Base-by-base conservation (phyloP, 2,113 vertebrate genomes). In the Romanogobio albipinnatus region DNA sequence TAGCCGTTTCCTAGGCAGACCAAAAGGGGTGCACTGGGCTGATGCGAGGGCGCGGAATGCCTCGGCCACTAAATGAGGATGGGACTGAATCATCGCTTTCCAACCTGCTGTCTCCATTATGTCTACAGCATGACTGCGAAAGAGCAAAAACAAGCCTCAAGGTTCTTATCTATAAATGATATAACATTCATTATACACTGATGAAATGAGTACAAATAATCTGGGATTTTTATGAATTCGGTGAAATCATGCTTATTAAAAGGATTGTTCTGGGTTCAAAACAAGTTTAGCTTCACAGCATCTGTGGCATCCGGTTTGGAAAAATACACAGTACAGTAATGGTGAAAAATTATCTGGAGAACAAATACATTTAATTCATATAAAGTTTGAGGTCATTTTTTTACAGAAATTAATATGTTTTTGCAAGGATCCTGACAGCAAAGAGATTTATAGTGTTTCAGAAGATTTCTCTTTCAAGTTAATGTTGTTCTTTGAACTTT, bases 41-140 rank as follows among this genome's bases (percentile, higher is more conserved):
- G 96, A 97, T 70, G 96, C 96, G 91, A 97, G 88, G 2, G 96
- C 96, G 86, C 96, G 96, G 74, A 96, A 97, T 0, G 96, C 96
- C 90, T 97, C 96, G 1, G 96, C 96, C 92, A 97, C 96, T 91
- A 97, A 92, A 82, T 97, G 96, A 10, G 96, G 96, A 77, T 97
- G 96, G 0, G 96, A 97, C 2, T 95, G 95, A 36, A 96, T 96
- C 96, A 97, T 97, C 0, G 96, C 96, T 91, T 97, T 97, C 96
- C 96, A 97, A 83, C 96, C 96, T 0, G 96, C 95, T 4, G 96
- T 97, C 92, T 97, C 96, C 96, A 97, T 94, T 79, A 97, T 96
- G 64, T 97, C 96, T 2, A 96, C 96, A 62, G 96, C 96, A 6
- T 97, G 96, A 89, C 96, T 97, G 85, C 73, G 90, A 81, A 36